A percentile compares a stretch with the other conserved stretches of the same genome.
Evolutionary conservation across 2,113 vertebrate species (phyloP).

Genomic region (Corythaixoides concolor): DNA sequence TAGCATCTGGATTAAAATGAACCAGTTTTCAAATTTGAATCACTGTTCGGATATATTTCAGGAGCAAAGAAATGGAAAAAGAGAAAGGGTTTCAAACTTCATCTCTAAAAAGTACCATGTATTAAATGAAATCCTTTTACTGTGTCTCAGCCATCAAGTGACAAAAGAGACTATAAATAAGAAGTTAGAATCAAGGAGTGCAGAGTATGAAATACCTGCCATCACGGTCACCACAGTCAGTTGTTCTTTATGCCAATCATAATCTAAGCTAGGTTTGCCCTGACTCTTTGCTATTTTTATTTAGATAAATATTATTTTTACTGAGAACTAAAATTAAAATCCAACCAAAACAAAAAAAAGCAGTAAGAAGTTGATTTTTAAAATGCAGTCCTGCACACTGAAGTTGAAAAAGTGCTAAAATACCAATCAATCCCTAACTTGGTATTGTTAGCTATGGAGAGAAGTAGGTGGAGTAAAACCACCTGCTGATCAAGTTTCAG

Average conservation of each 20-base stretch:
- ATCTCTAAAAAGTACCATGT: background rate
- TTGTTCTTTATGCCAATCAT: background rate
- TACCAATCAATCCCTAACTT: background rate
- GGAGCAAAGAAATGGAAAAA: background rate
- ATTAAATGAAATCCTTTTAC: background rate
- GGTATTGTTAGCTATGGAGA: background rate
- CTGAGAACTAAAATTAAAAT: background rate
- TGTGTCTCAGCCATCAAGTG: background rate
- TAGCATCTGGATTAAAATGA: background rate
- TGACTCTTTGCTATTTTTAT: background rate
- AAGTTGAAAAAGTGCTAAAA: background rate
- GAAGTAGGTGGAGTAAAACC: background rate
- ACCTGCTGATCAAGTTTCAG: background rate
- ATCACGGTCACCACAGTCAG: background rate
- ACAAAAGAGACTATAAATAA: conserved; percentile 5
- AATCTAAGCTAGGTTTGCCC: background rate
- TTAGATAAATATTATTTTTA: background rate
- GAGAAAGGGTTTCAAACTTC: background rate
- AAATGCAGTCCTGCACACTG: background rate
- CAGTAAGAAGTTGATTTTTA: background rate
- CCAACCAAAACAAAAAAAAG: background rate
- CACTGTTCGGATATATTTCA: background rate
- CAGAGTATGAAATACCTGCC: background rate
- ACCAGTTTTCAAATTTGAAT: background rate
- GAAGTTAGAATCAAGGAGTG: background rate